Conservation (phyloP, 2,888 invertebrate genomes). For the Phalera bucephala region DNA sequence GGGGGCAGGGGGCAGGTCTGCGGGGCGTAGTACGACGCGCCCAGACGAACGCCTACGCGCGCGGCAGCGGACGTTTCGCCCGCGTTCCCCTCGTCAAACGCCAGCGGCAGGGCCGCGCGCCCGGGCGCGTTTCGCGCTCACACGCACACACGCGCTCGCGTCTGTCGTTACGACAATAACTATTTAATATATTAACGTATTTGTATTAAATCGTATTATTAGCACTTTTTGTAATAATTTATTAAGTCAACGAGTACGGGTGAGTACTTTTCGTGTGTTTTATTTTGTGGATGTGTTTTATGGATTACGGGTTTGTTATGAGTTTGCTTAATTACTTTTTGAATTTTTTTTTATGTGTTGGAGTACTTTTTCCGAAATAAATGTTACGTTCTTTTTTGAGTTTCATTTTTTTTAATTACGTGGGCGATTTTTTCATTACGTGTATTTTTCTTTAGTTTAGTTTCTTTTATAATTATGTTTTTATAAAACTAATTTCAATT, state of each 20-base stretch:
- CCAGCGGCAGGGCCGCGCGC: conserved; percentile 81
- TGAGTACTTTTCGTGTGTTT: conserved; percentile 23
- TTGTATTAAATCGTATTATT: conserved; percentile 20
- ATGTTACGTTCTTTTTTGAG: neutral
- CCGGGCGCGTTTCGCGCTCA: conserved; percentile 47
- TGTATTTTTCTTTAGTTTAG: too few relatives aligned
- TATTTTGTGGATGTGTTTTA: conserved; percentile 7
- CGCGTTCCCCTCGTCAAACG: conserved; percentile 58
- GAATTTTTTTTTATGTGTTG: too few relatives aligned
- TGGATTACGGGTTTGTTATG: conserved; percentile 7
- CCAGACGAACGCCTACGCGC: conserved; percentile 76
- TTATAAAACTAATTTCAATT: too few relatives aligned
- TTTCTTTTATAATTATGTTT: too few relatives aligned
- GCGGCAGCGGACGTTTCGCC: conserved; percentile 64
- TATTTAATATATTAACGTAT: neutral
- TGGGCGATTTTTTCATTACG: too few relatives aligned
- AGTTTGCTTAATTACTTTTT: conserved; percentile 6
- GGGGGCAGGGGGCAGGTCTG: conserved; percentile 22
- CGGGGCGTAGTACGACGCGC: conserved; percentile 18
- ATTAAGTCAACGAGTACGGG: conserved; percentile 29
- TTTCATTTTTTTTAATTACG: neutral
- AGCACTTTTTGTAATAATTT: conserved; percentile 1
- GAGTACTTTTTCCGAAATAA: too few relatives aligned
- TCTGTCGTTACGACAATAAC: conserved; percentile 11
- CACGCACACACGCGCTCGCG: conserved; percentile 5